These are phyloP conservation scores for Brachypteracias leptosomus DNA, from an alignment of 2,113 vertebrate genomes.

Conservation along the genomic window DNA sequence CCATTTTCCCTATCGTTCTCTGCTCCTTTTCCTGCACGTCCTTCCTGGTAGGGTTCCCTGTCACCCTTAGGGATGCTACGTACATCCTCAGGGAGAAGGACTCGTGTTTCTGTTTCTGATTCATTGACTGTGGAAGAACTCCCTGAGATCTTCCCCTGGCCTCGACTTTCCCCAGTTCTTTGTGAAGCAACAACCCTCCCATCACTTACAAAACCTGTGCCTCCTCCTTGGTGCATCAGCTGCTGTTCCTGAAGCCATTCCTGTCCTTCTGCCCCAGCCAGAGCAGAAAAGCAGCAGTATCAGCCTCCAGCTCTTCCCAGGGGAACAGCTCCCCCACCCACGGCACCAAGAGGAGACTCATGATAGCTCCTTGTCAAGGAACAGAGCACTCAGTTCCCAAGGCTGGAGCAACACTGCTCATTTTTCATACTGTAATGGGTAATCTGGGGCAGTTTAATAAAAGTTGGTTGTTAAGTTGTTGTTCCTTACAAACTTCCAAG, in stretches of 20 bases:
- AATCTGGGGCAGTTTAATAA: background rate
- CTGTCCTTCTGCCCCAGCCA: background rate
- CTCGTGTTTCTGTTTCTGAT: background rate
- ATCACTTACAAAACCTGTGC: background rate
- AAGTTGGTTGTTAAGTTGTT: background rate
- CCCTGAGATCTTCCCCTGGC: background rate
- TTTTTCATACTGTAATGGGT: background rate
- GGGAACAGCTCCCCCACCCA: rapidly evolving
- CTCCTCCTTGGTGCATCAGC: background rate
- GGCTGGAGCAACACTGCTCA: background rate
- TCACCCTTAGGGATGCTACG: background rate
- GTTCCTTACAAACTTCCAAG: background rate
- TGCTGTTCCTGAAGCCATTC: background rate
- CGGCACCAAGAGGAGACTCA: background rate
- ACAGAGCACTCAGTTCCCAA: background rate
- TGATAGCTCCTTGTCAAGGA: background rate
- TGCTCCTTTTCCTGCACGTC: background rate
- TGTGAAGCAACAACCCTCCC: background rate
- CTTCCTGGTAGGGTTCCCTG: background rate
- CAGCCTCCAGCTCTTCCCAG: background rate
- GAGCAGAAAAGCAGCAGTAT: background rate
- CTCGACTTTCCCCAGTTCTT: background rate
- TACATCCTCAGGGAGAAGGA: background rate
- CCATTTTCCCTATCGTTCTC: background rate
- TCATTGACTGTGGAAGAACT: background rate